These are phyloP conservation scores for Lithodes maja DNA, from an alignment of 2,888 invertebrate genomes.

Conservation along the genomic window DNA sequence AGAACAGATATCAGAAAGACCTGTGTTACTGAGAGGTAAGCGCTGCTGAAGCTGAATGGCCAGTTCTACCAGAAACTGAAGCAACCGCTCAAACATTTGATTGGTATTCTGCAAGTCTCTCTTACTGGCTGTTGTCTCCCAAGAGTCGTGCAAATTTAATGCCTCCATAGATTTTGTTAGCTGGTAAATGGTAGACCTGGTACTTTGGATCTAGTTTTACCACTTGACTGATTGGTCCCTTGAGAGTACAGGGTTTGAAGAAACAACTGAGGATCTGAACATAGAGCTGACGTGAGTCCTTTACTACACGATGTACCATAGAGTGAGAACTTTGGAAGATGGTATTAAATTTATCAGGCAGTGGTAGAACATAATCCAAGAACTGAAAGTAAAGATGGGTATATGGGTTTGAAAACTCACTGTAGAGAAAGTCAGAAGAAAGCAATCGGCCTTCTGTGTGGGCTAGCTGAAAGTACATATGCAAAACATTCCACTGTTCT, in stretches of 20 bases:
- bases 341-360: slow-evolving; percentile 37
- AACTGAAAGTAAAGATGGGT: slow-evolving; percentile 45
- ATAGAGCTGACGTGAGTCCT: slow-evolving; percentile 31
- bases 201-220: slow-evolving; percentile 44
- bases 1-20: slow-evolving; percentile 40
- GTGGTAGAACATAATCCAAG: slow-evolving; percentile 30
- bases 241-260: slow-evolving; percentile 24
- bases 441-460: slow-evolving; percentile 20
- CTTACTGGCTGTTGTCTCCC: slow-evolving; percentile 36
- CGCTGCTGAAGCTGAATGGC: slow-evolving; percentile 41
- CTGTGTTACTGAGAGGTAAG: slow-evolving; percentile 50
- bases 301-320: slow-evolving; percentile 32
- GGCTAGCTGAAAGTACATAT: slow-evolving; percentile 38
- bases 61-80: slow-evolving; percentile 41
- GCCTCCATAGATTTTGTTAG: slow-evolving; percentile 51
- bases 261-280: slow-evolving; percentile 30
- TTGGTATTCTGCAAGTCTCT: slow-evolving; percentile 25
- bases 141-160: slow-evolving; percentile 37
- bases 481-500: slow-evolving; percentile 39
- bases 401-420: slow-evolving; percentile 12
- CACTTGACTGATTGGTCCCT: slow-evolving; percentile 46
- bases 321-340: slow-evolving; percentile 41
- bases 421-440: slow-evolving; percentile 32
- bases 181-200: slow-evolving; percentile 42
- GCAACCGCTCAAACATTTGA: slow-evolving; percentile 37